phyloP scores from a whole-genome alignment of 2,797 vertebrate genomes.

The Acipenser ruthenus region DNA sequence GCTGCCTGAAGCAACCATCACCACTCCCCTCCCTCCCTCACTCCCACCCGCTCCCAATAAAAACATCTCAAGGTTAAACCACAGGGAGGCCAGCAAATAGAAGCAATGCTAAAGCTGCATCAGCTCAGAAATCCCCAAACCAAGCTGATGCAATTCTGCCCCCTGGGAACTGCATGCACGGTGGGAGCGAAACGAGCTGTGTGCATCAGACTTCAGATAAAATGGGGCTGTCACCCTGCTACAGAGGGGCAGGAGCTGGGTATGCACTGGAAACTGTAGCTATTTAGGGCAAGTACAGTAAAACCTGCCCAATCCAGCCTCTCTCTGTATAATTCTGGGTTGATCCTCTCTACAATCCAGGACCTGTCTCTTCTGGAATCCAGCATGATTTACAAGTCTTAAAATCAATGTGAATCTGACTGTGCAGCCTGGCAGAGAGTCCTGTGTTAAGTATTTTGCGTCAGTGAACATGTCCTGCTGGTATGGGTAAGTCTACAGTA shows the following conservation, averaged over 20 bases:
- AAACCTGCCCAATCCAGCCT: too few relatives aligned
- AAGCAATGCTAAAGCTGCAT: not conserved
- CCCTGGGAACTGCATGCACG: too few relatives aligned
- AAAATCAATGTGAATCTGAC: too few relatives aligned
- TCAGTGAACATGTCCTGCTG: too few relatives aligned
- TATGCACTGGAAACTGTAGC: not conserved
- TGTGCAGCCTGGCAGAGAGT: too few relatives aligned
- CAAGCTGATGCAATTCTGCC: not conserved
- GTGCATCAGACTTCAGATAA: not conserved
- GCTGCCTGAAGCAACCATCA: not conserved
- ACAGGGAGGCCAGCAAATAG: not conserved
- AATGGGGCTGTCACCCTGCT: not conserved
- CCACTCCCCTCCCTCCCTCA: slow-evolving; percentile 9
- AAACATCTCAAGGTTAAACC: not conserved
- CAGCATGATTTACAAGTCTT: too few relatives aligned
- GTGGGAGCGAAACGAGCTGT: not conserved
- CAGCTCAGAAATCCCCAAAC: not conserved
- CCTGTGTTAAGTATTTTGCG: too few relatives aligned
- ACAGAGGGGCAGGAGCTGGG: not conserved
- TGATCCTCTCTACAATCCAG: too few relatives aligned
- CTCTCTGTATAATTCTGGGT: too few relatives aligned
- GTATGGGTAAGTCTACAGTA: too few relatives aligned
- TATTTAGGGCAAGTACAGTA: too few relatives aligned
- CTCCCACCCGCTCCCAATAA: slow-evolving; percentile 7
- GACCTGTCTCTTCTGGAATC: too few relatives aligned